These are phyloP conservation scores for Amphibalanus amphitrite DNA, from an alignment of 1,140 invertebrate genomes.

Conservation along the genomic window DNA sequence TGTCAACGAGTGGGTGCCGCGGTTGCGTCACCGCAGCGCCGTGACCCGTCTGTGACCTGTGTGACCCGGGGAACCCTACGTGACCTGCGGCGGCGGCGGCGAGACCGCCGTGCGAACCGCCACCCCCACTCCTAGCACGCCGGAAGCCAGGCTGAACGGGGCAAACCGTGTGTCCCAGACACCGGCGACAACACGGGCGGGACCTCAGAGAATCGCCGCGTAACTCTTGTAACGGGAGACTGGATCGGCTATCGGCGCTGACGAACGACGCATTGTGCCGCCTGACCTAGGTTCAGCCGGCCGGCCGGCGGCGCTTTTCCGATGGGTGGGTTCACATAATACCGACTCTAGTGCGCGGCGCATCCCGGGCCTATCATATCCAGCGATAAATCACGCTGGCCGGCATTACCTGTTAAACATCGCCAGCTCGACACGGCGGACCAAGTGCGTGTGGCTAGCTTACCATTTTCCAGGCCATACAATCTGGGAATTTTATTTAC, in stretches of 20 bases:
- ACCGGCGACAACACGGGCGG: too few relatives aligned
- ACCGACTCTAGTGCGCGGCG: neutral
- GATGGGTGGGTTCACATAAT: neutral
- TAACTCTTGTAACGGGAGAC: too few relatives aligned
- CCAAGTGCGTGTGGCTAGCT: neutral
- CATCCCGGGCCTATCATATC: neutral
- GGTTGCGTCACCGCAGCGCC: neutral
- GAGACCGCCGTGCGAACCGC: neutral
- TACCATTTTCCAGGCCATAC: neutral
- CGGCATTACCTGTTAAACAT: neutral
- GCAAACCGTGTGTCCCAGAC: too few relatives aligned
- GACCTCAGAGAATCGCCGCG: too few relatives aligned
- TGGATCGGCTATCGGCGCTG: neutral
- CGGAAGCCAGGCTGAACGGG: neutral
- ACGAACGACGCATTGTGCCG: neutral
- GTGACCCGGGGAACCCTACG: neutral
- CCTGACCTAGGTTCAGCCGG: too few relatives aligned
- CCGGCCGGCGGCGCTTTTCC: neutral
- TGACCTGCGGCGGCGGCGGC: neutral
- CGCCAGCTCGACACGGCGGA: too few relatives aligned
- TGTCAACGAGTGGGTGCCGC: neutral
- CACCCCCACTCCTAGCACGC: too few relatives aligned
- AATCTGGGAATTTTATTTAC: conserved; percentile 2
- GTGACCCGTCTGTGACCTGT: neutral
- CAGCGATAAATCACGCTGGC: neutral